These are phyloP conservation scores for Nyctibius bracteatus DNA, from an alignment of 2,113 vertebrate genomes.

Conservation along the genomic window DNA sequence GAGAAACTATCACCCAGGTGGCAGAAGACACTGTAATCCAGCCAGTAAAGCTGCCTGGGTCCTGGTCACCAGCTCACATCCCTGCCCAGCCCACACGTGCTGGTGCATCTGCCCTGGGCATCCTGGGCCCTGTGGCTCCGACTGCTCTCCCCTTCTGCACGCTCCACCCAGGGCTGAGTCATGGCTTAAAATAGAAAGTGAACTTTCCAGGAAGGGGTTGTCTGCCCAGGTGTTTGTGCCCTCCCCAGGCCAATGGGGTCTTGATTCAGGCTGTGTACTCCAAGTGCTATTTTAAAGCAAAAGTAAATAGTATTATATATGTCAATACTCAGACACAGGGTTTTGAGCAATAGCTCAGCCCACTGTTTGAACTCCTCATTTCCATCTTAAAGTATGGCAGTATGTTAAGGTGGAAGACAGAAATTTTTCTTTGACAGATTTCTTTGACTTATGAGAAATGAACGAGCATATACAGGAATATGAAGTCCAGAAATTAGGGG, in stretches of 20 bases:
- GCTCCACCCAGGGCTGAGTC: not conserved
- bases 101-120: not conserved
- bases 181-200: conserved; percentile 9
- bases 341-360: not conserved
- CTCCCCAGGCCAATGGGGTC: not conserved
- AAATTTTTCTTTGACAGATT: not conserved
- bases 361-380: not conserved
- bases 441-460: not conserved
- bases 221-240: not conserved
- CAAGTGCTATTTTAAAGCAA: not conserved
- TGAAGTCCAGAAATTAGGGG: not conserved
- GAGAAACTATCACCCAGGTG: not conserved
- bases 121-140: not conserved
- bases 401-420: not conserved
- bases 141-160: not conserved
- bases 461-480: not conserved
- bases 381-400: not conserved
- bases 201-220: not conserved
- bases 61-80: not conserved
- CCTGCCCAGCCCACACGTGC: not conserved
- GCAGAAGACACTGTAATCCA: not conserved
- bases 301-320: not conserved
- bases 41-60: not conserved
- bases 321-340: not conserved
- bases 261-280: not conserved